These are phyloP conservation scores for Bujurquina vittata DNA, from an alignment of 2,113 vertebrate species.

Conservation along the genomic window DNA sequence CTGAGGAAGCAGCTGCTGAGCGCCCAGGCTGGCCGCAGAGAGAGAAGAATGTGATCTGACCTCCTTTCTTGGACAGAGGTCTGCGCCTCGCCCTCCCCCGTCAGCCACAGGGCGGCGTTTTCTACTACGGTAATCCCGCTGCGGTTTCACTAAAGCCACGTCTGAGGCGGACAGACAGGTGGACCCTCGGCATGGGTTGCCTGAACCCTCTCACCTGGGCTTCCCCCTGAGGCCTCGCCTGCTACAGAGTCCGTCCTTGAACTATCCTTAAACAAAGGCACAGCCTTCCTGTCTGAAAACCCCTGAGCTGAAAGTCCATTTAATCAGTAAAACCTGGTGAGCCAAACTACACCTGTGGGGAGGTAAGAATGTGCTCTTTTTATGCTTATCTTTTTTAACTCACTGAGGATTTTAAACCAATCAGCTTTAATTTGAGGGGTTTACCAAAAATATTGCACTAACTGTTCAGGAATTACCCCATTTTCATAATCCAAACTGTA, in stretches of 20 bases:
- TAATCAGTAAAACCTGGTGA: background rate
- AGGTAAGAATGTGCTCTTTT: too few species aligned
- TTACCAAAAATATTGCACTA: too few species aligned
- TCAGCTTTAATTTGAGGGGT: too few species aligned
- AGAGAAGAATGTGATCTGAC: conserved; percentile 68
- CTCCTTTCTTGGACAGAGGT: conserved; percentile 61
- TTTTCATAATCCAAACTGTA: too few species aligned
- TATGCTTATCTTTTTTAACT: too few species aligned
- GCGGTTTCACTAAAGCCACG: conserved; percentile 1
- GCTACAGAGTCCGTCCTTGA: background rate
- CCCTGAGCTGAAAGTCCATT: background rate
- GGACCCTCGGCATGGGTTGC: background rate
- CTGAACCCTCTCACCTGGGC: conserved; percentile 31
- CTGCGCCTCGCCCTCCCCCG: background rate
- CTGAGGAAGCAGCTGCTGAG: conserved; percentile 74
- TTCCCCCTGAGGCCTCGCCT: background rate
- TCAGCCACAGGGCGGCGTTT: conserved; percentile 2
- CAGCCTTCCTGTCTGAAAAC: background rate
- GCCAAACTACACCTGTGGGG: background rate
- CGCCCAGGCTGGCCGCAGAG: conserved; percentile 23
- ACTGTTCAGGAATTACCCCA: too few species aligned
- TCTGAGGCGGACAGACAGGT: conserved; percentile 54
- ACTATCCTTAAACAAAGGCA: background rate
- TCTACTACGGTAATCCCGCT: conserved; percentile 28
- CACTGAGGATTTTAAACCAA: too few species aligned